These are phyloP conservation scores for Fregata magnificens DNA, from an alignment of 2,113 vertebrate species.

Conservation along the genomic window DNA sequence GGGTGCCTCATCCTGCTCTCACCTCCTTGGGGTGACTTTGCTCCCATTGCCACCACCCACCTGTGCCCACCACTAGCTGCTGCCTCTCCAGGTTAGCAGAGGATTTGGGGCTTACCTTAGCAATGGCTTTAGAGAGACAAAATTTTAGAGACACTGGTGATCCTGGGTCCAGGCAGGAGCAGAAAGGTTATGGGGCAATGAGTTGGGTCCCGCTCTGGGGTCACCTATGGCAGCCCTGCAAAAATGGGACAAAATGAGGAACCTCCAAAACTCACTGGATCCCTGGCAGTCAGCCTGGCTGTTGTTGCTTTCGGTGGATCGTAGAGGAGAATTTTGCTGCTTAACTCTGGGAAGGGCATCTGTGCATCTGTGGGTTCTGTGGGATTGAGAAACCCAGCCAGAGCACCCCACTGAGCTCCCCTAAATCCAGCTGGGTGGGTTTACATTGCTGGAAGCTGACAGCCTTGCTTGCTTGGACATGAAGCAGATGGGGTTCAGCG, in stretches of 20 bases:
- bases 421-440: neutral
- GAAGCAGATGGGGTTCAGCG: neutral
- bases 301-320: neutral
- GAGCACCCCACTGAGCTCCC: neutral
- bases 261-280: neutral
- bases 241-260: neutral
- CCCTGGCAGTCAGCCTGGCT: neutral
- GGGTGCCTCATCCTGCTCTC: neutral
- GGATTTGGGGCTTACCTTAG: neutral
- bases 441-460: neutral
- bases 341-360: neutral
- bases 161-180: neutral
- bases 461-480: neutral
- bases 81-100: neutral
- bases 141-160: neutral
- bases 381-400: neutral
- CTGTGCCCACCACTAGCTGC: neutral
- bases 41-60: neutral
- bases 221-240: neutral
- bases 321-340: neutral
- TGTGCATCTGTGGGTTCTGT: neutral
- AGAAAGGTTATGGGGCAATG: fast-evolving
- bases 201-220: neutral
- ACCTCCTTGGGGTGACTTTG: neutral
- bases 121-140: neutral